These are phyloP conservation scores for Malurus melanocephalus DNA, from an alignment of 2,113 vertebrate species.

Conservation along the genomic window DNA sequence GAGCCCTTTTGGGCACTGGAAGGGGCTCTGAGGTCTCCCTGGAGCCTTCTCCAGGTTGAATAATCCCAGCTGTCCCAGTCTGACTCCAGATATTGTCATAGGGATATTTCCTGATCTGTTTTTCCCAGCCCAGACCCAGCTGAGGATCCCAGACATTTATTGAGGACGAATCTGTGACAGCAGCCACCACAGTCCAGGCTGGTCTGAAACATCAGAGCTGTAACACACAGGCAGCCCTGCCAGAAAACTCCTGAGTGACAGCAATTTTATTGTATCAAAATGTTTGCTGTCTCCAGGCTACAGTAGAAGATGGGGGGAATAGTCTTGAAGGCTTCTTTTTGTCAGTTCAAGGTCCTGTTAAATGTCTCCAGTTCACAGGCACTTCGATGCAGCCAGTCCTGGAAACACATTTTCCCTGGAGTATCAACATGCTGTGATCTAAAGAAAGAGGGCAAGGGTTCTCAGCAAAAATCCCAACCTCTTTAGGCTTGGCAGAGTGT, in stretches of 20 bases:
- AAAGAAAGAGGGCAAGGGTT: not conserved
- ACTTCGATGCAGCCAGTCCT: not conserved
- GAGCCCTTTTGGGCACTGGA: not conserved
- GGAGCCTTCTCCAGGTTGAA: not conserved
- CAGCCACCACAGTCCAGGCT: not conserved
- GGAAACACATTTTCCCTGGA: not conserved
- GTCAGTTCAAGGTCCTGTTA: not conserved
- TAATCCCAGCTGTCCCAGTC: not conserved
- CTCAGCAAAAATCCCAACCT: not conserved
- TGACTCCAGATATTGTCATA: not conserved
- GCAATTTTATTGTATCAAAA: not conserved
- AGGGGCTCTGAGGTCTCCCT: not conserved
- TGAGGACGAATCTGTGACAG: not conserved
- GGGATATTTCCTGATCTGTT: not conserved
- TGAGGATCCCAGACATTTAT: not conserved
- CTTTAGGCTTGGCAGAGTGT: not conserved
- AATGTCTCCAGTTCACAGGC: not conserved
- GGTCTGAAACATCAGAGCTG: not conserved
- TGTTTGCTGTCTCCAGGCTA: not conserved
- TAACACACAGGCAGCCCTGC: not conserved
- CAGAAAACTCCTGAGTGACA: not conserved
- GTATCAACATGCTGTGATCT: not conserved
- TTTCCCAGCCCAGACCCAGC: not conserved
- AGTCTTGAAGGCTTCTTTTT: not conserved
- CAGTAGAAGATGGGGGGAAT: not conserved